These are phyloP conservation scores for Erebia epiphron DNA, from an alignment of 2,888 invertebrate genomes.

Conservation along the genomic window DNA sequence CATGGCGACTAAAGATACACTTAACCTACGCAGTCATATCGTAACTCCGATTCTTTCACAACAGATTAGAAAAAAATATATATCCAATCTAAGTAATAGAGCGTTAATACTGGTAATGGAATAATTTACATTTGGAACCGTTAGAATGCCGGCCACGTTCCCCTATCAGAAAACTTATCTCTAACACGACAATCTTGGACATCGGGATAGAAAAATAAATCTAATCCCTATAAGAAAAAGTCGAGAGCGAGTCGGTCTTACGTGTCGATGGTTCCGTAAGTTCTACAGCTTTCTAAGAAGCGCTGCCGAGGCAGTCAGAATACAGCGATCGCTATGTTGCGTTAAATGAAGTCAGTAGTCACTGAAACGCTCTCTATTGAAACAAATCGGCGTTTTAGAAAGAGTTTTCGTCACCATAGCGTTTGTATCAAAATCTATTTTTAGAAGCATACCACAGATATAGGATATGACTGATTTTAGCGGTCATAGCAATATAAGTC, in stretches of 20 bases:
- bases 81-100: constrained; percentile 10
- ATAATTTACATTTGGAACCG: constrained; percentile 26
- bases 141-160: constrained; percentile 22
- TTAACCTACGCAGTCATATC: not conserved
- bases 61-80: constrained; percentile 8
- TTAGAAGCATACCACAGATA: no score
- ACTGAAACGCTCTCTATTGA: no score
- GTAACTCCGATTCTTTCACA: constrained; percentile 12
- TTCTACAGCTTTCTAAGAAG: not conserved
- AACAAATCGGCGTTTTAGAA: no score
- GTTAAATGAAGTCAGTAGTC: not conserved
- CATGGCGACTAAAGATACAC: not conserved
- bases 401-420: no score
- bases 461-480: no score
- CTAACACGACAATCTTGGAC: constrained; percentile 23
- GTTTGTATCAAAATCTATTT: no score
- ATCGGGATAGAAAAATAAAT: constrained; percentile 24
- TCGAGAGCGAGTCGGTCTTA: not conserved
- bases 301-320: not conserved
- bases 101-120: constrained; percentile 16
- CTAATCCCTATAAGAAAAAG: constrained; percentile 3
- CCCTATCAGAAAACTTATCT: constrained; percentile 22
- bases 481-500: no score
- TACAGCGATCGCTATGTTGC: not conserved
- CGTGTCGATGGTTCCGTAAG: not conserved